A percentile compares a stretch with the other conserved stretches of the same genome.
phyloP scores from a whole-genome alignment of 2,888 invertebrate species.

The Chymomyza caudatula region DNA sequence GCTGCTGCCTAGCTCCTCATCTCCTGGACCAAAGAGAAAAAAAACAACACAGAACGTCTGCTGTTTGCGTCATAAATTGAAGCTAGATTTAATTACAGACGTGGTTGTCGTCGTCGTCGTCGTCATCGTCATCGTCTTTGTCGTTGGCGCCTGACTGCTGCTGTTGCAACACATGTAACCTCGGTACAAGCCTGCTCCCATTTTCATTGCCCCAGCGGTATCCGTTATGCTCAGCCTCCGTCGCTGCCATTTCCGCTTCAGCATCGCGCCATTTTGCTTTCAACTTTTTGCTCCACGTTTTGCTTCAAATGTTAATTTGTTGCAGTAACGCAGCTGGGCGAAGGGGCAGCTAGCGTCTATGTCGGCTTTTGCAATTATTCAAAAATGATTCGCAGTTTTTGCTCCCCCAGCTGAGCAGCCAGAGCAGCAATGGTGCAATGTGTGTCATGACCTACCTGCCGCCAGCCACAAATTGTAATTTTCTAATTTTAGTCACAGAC shows the following conservation, averaged over 20 bases:
- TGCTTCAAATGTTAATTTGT: constrained; percentile 23
- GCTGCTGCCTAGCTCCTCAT: neutral
- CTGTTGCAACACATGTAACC: neutral
- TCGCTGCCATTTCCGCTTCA: neutral
- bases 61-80: constrained; percentile 50
- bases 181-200: neutral
- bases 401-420: constrained; percentile 8
- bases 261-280: neutral
- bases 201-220: neutral
- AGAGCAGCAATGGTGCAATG: constrained; percentile 25
- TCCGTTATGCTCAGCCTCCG: neutral
- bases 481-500: constrained; percentile 48
- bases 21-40: neutral
- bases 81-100: constrained; percentile 60
- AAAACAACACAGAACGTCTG: too few relatives aligned
- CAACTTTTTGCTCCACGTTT: constrained; percentile 1
- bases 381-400: constrained; percentile 36
- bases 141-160: neutral
- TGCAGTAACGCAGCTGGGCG: neutral
- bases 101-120: constrained; percentile 3
- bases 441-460: constrained; percentile 51
- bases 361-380: constrained; percentile 45
- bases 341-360: neutral
- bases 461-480: constrained; percentile 46
- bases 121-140: neutral